Evolutionary conservation across 2,888 invertebrate species (phyloP).

Genomic region (Meiosimyza decipiens): DNA sequence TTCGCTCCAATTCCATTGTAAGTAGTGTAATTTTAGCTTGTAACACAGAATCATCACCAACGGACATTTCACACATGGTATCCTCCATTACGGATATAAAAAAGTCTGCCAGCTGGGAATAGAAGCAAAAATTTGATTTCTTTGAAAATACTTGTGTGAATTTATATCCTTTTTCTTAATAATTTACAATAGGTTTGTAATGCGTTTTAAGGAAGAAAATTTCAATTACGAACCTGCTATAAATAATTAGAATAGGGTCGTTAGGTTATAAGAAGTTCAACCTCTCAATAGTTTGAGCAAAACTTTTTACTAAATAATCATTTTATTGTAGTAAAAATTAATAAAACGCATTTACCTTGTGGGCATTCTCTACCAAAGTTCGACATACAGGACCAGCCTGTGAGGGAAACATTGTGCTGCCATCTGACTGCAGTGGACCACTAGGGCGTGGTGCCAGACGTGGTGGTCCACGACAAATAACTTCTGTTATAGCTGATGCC

Average conservation of each 20-base stretch:
- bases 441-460: slow-evolving; percentile 68
- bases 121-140: neutral
- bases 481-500: slow-evolving; percentile 59
- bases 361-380: slow-evolving; percentile 71
- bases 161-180: neutral
- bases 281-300: too few relatives aligned
- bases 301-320: too few relatives aligned
- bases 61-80: slow-evolving; percentile 73
- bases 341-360: slow-evolving; percentile 67
- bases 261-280: too few relatives aligned
- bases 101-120: slow-evolving; percentile 73
- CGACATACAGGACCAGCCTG: slow-evolving; percentile 71
- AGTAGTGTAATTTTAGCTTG: slow-evolving; percentile 73
- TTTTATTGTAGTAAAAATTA: neutral
- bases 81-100: slow-evolving; percentile 79
- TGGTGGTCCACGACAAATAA: slow-evolving; percentile 64
- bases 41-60: slow-evolving; percentile 63
- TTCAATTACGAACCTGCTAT: too few relatives aligned
- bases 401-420: slow-evolving; percentile 67
- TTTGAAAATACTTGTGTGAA: slow-evolving; percentile 8
- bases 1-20: slow-evolving; percentile 77
- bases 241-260: too few relatives aligned
- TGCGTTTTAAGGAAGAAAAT: neutral
- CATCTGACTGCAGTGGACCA: slow-evolving; percentile 66
- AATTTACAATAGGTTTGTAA: neutral